Evolutionary conservation across 2,113 vertebrate species (phyloP).

Genomic region (Cyprinus carpio): DNA sequence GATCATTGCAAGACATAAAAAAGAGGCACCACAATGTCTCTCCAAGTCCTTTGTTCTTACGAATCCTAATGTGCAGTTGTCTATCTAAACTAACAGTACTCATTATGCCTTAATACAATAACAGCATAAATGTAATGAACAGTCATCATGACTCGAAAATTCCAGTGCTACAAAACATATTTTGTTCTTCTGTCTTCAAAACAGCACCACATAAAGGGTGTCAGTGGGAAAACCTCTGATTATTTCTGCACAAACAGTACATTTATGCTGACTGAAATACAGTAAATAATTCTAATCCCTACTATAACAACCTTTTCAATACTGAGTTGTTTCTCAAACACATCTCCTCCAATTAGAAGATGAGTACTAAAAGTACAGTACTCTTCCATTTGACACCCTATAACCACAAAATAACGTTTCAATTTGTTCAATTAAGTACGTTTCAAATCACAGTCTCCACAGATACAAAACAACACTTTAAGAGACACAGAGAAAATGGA

Average conservation of each 20-base stretch:
- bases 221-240: neutral
- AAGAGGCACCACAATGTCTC: constrained; percentile 37
- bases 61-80: constrained; percentile 40
- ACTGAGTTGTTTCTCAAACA: constrained; percentile 7
- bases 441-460: constrained; percentile 1
- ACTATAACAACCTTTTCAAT: constrained; percentile 19
- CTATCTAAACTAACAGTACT: constrained; percentile 23
- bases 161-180: constrained; percentile 43
- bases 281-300: constrained; percentile 10
- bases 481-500: neutral
- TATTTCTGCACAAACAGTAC: neutral
- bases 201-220: constrained; percentile 23
- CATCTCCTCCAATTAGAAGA: neutral
- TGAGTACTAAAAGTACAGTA: neutral
- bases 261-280: neutral
- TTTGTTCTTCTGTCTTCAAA: constrained; percentile 2
- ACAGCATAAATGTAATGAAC: neutral
- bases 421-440: neutral
- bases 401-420: neutral
- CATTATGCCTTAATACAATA: constrained; percentile 17
- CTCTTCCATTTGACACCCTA: neutral
- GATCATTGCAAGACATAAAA: constrained; percentile 43
- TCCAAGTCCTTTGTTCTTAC: constrained; percentile 41
- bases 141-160: constrained; percentile 33
- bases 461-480: neutral